A percentile compares a stretch with the other conserved stretches of the same genome.
Evolutionary conservation across 2,113 vertebrate species (phyloP).

Genomic region (Corythoichthys intestinalis): DNA sequence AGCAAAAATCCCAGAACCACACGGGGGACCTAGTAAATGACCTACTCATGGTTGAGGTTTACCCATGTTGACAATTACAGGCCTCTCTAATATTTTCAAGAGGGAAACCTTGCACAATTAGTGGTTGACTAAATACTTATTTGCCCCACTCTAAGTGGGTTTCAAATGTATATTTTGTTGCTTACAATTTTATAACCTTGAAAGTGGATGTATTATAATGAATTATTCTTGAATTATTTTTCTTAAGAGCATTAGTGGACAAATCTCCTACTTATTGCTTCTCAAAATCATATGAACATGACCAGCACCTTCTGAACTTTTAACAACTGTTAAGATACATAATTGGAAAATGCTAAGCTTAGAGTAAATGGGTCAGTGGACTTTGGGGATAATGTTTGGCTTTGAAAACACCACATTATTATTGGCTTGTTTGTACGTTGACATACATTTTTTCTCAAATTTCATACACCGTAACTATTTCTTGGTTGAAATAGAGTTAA

Average conservation of each 20-base stretch:
- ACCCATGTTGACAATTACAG: too few species aligned
- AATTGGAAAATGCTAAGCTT: slow-evolving; percentile 9
- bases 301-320: slow-evolving; percentile 14
- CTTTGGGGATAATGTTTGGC: not conserved
- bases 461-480: not conserved
- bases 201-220: too few species aligned
- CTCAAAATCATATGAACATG: slow-evolving; percentile 32
- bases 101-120: too few species aligned
- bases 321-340: not conserved
- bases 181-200: too few species aligned
- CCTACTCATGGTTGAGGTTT: too few species aligned
- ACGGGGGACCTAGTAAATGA: too few species aligned
- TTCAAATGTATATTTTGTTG: too few species aligned
- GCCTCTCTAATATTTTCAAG: too few species aligned
- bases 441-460: not conserved
- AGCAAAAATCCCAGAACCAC: too few species aligned
- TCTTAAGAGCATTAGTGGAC: slow-evolving; percentile 27
- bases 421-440: not conserved
- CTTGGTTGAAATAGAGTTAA: not conserved
- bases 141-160: not conserved
- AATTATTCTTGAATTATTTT: slow-evolving; percentile 28
- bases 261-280: slow-evolving; percentile 34
- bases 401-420: not conserved
- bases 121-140: too few species aligned
- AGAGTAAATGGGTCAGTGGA: slow-evolving; percentile 6